Evolutionary conservation across 2,888 invertebrate species (phyloP), one percentile per base, ranked within the genome.

Genomic region (Apoderus coryli): DNA sequence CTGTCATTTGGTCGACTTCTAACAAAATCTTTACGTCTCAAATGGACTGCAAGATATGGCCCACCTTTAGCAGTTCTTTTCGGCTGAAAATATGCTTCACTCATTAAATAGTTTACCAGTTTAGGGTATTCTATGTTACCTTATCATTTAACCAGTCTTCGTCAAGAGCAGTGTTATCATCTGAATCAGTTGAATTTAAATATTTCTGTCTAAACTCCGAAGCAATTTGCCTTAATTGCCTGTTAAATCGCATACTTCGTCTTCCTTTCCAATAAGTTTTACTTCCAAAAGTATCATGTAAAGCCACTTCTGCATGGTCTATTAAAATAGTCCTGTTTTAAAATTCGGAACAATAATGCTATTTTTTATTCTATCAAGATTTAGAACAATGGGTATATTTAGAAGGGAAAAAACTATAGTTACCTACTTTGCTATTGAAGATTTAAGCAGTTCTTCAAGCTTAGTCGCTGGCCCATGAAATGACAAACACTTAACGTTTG

Each of bases 221-320:
- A 0, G 86, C 92, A 16, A 76, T 65, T 26, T 63, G 42, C 6
- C 68, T 53, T 0, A 98, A 64, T 10, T 69, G 54, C 27, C 63
- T 60, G 34, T 78, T 76, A 54, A 93, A 96, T 43, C 84, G 67
- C 88, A 96, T 89, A 47, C 95, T 95, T 43, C 88, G 69, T 36
- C 88, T 64, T 11, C 80, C 84, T 42, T 65, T 61, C 95, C 95
- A 95, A 55, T 84, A 95, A 14, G 69, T 59, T 31, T 61, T 60
- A 24, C 76, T 76, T 1, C 93, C 93, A 59, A 84, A 95, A n/a
- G 62, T 61, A 46, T 89, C 78, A 52, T 93, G 92, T 12, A 93
- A 54, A 2, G 84, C 73, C 33, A 86, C 78, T 61, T 93, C 93
- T 9, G 81, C 86, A 52, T 80, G 78, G 37, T 76, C 67, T 45